A percentile compares a stretch with the other conserved stretches of the same genome.
Conservation (phyloP, 2,888 invertebrate genomes). For the Catocala fraxini region DNA sequence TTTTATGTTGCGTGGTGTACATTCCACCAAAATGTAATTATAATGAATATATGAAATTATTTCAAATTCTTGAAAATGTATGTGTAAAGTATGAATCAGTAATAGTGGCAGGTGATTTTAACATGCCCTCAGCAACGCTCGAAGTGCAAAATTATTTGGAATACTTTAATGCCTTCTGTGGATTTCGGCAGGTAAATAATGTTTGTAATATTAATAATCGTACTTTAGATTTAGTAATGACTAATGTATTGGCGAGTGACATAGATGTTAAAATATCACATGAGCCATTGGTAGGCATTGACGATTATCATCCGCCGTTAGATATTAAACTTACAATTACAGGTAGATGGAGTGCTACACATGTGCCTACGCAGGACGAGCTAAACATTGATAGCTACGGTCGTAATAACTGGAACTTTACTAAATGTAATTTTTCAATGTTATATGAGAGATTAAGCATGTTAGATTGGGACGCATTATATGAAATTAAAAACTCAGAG, state of each 20-base stretch:
- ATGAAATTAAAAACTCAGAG: conserved; percentile 7
- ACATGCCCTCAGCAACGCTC: conserved; percentile 16
- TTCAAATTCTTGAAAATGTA: conserved; percentile 24
- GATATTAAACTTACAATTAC: too few relatives aligned
- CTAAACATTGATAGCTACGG: too few relatives aligned
- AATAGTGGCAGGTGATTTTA: conserved; percentile 26
- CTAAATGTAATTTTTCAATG: conserved; percentile 1
- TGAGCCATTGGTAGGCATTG: background rate
- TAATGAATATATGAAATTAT: conserved; percentile 22
- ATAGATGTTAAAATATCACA: conserved; percentile 3
- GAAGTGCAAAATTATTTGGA: conserved; percentile 7
- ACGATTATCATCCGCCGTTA: too few relatives aligned
- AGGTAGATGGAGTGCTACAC: too few relatives aligned
- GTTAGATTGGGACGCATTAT: conserved; percentile 7
- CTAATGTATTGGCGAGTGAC: conserved; percentile 3
- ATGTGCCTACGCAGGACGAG: too few relatives aligned
- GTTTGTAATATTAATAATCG: conserved; percentile 17
- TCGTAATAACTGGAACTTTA: background rate
- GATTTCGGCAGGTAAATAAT: conserved; percentile 23
- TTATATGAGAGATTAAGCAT: background rate
- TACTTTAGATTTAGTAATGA: conserved; percentile 8
- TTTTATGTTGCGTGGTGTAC: conserved; percentile 26
- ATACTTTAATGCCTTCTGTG: conserved; percentile 16
- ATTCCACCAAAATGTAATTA: conserved; percentile 18
- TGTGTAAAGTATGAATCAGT: conserved; percentile 23